Evolutionary conservation across 2,888 invertebrate species (phyloP), one percentile per base, ranked within the genome.

Genomic region (Melieria omissa): DNA sequence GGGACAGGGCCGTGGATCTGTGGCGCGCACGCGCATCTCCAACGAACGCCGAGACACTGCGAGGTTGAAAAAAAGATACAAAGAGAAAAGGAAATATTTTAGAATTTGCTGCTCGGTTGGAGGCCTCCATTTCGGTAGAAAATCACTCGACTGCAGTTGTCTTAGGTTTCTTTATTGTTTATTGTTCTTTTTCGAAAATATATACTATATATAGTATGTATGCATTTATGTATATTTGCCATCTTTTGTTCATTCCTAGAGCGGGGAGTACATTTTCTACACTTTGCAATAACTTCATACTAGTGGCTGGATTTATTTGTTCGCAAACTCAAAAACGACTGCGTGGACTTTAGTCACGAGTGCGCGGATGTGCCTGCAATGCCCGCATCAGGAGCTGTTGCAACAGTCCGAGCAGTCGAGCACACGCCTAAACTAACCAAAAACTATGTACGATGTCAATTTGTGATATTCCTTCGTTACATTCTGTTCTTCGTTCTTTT

Each of bases 1-100:
- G 12, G 96, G 96, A 85, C 96, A 96, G 4, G 96, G 96, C 58
- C 96, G 89, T 1, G 96, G 96, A 88, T 96, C 96, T 41, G 96
- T 96, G 9, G 96, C 96, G 82, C 96, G 90, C 63, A 96, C 95
- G 80, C 96, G 90, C 89, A 95, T 90, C 85, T 96, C 96, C 87
- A 95, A 89, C 64, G 94, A 93, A 78, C 95, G 90, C 79, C 95
- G 91, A 71, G 93, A 91, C 77, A 92, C 92, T 91, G 88, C 62
- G 12, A 61, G 61, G 44, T 42, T 44, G 41, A 41, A 60, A 58
- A 42, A 41, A 60, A 58, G 12, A 67, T 14, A 46, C n/a, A 45
- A 12, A 47, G 45, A 47, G 16, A 5, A 47, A 14, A 4, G 46
- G 62, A 4, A 12, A 14, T 16, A 4, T 29, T 5, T 14, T 8